Conservation (phyloP, 2,888 invertebrate species). For the Tenodera sinensis region DNA sequence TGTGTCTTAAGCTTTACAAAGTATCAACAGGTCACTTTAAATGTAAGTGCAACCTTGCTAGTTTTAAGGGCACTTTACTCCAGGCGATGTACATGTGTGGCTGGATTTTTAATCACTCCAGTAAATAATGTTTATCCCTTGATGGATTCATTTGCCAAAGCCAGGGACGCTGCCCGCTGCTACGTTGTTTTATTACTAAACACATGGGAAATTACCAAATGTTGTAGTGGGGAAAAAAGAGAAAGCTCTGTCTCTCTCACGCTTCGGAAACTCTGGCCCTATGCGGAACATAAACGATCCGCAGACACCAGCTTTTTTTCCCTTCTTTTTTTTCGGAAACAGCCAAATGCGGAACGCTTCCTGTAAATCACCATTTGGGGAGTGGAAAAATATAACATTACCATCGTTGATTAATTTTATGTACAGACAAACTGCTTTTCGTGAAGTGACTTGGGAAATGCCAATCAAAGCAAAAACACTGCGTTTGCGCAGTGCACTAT, state of each 20-base stretch:
- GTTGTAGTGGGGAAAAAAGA: not conserved
- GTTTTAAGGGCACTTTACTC: not conserved
- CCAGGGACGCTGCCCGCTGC: not conserved
- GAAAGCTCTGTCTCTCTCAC: not conserved
- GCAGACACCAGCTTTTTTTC: not conserved
- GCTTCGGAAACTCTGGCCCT: not conserved
- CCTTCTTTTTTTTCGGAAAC: not conserved
- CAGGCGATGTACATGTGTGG: not conserved
- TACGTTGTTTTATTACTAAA: not conserved
- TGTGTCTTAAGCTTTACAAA: too few relatives aligned
- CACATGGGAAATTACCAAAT: constrained; percentile 12
- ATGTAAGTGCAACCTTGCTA: too few relatives aligned
- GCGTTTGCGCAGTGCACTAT: not conserved
- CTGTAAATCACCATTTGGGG: not conserved
- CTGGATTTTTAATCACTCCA: not conserved
- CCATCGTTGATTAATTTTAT: not conserved
- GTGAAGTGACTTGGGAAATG: not conserved
- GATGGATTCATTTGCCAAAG: not conserved
- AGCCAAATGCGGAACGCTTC: not conserved
- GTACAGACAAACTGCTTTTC: not conserved
- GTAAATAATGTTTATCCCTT: not conserved
- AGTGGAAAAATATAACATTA: not conserved
- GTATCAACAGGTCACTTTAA: not conserved
- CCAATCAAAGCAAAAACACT: not conserved
- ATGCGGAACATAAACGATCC: not conserved